Evolutionary conservation across 2,113 vertebrate genomes (phyloP).

Genomic region (Protomyctophum bolini): DNA sequence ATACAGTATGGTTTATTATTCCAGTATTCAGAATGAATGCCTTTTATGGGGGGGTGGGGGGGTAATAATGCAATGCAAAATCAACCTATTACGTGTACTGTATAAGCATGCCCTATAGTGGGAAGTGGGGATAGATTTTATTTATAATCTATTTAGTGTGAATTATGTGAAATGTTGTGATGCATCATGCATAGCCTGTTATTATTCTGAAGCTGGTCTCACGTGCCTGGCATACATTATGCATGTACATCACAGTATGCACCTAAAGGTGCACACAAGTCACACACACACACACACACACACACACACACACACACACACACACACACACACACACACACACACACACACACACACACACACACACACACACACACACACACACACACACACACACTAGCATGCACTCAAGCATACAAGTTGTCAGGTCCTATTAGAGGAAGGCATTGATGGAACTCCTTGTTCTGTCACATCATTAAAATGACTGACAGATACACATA

Average conservation of each 20-base stretch:
- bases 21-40: not conserved
- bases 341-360: conserved; percentile 14
- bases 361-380: not conserved
- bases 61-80: no score
- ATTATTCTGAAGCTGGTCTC: no score
- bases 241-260: no score
- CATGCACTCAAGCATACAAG: not conserved
- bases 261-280: no score
- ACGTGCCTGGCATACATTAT: no score
- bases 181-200: not conserved
- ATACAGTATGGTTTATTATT: not conserved
- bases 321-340: no score
- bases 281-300: no score
- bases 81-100: no score
- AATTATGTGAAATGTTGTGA: not conserved
- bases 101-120: no score
- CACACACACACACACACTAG: not conserved
- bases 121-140: no score
- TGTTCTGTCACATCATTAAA: conserved; percentile 62
- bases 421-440: conserved; percentile 23
- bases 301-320: no score
- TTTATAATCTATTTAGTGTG: not conserved
- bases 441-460: conserved; percentile 40
- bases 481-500: conserved; percentile 64
- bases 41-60: no score